Base-by-base conservation (phyloP, 2,113 vertebrate species). In the Thunnus maccoyii region DNA sequence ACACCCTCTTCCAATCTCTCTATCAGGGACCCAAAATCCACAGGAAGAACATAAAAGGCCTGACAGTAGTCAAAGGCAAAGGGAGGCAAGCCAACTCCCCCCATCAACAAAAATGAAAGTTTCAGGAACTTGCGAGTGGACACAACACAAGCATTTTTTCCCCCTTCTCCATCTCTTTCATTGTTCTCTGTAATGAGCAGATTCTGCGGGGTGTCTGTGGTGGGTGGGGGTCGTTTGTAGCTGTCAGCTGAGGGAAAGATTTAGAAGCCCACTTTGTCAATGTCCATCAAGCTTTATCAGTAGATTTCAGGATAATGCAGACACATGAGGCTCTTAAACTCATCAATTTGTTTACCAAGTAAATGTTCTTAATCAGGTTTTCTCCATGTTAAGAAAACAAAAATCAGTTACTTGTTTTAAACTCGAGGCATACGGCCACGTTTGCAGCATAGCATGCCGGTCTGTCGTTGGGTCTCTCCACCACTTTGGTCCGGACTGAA, bases 1-100 rank as follows among this genome's bases (percentile, higher is more conserved):
- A 86, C 88, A 85, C 41, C 36, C 81, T 82, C 81, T 22, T 41
- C 62, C 62, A 50, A 82, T 51, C 72, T 86, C 58, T 57, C 80
- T 71, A 55, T 74, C 65, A 86, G 81, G 66, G 72, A 78, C 72
- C 86, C 72, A 69, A 80, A 87, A 86, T 79, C 80, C 84, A 89
- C 78, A 86, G 76, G 63, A 85, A 76, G 63, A 89, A 84, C 86
- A 88, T 79, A 61, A 92, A 89, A 91, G 86, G 55, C 83, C 84
- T 84, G 87, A 81, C 74, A 82, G 84, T 50, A 80, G 74, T 73
- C 69, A 78, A 85, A 88, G 65, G 62, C 62, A 74, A 83, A 82
- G 75, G 64, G 73, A 88, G 78, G 58, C 30, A 84, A 87, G 64
- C 69, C 86, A 65, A 67, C 84, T 20, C 80, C 73, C 72, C 44